Percentiles rank a stretch among this genome's conserved stretches.
phyloP scores from a whole-genome alignment of 2,113 vertebrate species.

The Rhynchomys soricoides region DNA sequence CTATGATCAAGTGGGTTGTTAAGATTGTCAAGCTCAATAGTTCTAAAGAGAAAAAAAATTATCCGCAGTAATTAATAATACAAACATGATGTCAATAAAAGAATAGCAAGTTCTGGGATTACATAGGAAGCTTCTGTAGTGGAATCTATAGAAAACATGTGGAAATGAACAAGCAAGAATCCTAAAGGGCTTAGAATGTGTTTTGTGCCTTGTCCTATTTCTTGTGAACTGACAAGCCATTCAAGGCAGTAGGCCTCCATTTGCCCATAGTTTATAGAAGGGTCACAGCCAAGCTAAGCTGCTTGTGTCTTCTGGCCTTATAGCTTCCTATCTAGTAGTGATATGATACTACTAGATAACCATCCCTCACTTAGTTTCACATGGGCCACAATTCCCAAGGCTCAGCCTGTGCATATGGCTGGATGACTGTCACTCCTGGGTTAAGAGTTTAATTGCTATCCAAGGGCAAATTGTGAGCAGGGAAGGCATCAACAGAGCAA shows the following conservation, averaged over 20 bases:
- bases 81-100: slow-evolving; percentile 38
- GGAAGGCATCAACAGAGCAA: background rate
- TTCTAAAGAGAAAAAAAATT: background rate
- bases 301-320: background rate
- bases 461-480: background rate
- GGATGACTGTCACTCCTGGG: background rate
- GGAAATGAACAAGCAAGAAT: background rate
- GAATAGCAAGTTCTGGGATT: background rate
- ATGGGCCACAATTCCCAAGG: background rate
- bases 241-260: background rate
- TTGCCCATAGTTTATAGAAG: background rate
- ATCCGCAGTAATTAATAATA: background rate
- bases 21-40: background rate
- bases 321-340: background rate
- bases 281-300: background rate
- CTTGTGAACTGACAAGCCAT: background rate
- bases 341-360: background rate
- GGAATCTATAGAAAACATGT: background rate
- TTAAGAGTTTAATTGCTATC: background rate
- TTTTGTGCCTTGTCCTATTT: background rate
- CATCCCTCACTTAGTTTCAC: background rate
- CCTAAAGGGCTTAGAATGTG: background rate
- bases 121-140: background rate
- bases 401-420: background rate
- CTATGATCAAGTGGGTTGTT: background rate